Conservation (phyloP, 35 echinoderm and acorn worm genomes). For the Patiria miniata region DNA sequence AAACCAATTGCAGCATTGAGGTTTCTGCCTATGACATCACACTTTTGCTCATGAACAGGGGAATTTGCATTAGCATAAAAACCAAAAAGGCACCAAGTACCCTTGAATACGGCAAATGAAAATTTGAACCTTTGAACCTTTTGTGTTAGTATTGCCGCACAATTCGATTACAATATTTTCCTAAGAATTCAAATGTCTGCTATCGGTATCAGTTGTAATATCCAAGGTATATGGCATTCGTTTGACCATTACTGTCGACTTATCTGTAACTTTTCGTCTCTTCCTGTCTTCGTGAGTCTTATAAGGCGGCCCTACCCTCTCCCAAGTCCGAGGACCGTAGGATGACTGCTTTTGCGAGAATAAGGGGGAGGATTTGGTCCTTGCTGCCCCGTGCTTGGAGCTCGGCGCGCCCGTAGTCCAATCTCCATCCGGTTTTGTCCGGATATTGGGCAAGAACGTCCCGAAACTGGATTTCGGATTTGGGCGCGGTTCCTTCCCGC, state of each 20-base stretch:
- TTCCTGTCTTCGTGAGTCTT: background rate
- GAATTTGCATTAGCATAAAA: too few relatives aligned
- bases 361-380: background rate
- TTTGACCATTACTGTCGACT: background rate
- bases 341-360: background rate
- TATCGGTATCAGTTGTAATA: constrained; percentile 44
- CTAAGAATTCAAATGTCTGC: constrained; percentile 13
- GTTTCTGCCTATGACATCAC: too few relatives aligned
- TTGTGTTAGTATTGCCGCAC: too few relatives aligned
- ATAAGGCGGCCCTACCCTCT: background rate
- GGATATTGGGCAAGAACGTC: background rate
- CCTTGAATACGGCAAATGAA: too few relatives aligned
- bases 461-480: background rate
- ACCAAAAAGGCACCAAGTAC: too few relatives aligned
- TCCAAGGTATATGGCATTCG: background rate
- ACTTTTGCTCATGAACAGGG: too few relatives aligned
- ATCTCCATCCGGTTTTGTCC: background rate
- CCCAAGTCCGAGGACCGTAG: background rate
- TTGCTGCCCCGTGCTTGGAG: background rate
- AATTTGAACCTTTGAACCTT: too few relatives aligned
- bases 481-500: background rate
- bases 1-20: too few relatives aligned
- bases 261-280: background rate
- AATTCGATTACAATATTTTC: too few relatives aligned
- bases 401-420: too few relatives aligned